Conservation (phyloP, 2,888 invertebrate species). For the Spilarctia lutea region DNA sequence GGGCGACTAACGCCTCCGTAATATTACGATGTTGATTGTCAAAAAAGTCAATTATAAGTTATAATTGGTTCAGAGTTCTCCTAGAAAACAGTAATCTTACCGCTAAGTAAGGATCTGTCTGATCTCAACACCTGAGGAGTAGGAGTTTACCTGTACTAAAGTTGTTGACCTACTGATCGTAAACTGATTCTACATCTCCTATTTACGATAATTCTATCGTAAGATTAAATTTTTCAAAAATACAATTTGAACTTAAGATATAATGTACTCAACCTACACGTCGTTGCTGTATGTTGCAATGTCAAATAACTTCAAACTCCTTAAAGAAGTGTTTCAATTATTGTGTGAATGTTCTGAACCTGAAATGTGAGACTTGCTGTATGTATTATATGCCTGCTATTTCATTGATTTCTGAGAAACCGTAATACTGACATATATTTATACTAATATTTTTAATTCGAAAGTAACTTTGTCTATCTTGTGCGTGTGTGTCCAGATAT, state of each 20-base stretch:
- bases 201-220: neutral
- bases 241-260: neutral
- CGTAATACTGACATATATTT: too few species aligned
- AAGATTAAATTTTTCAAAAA: neutral
- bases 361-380: neutral
- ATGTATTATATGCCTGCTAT: neutral
- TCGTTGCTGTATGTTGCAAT: neutral
- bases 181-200: neutral
- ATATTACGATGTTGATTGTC: conserved; percentile 25
- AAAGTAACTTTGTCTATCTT: too few species aligned
- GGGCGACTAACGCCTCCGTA: conserved; percentile 26
- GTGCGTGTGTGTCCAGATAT: too few species aligned
- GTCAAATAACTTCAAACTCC: neutral
- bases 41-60: conserved; percentile 51
- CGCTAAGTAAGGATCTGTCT: conserved; percentile 8
- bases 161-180: neutral
- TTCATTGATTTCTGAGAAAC: neutral
- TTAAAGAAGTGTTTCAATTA: neutral
- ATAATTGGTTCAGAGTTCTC: conserved; percentile 38
- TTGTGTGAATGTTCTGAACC: neutral
- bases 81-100: conserved; percentile 19
- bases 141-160: neutral
- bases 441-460: too few species aligned
- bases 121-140: neutral
- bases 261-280: neutral